Conservation (phyloP, 2,113 vertebrate genomes). For the Passer domesticus region DNA sequence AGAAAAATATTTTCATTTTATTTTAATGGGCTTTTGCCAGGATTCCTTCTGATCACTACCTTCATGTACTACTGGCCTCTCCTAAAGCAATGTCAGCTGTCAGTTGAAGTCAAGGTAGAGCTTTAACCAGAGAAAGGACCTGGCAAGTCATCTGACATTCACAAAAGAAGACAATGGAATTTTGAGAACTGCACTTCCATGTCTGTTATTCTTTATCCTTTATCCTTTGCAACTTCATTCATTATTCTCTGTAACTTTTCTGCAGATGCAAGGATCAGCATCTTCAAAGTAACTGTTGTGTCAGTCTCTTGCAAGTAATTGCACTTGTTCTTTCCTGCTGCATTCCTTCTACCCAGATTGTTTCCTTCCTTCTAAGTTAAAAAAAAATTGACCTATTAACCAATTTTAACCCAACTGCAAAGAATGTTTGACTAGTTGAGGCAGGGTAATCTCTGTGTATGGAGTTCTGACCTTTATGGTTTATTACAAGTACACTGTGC, state of each 20-base stretch:
- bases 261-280: neutral
- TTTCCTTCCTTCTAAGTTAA: neutral
- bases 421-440: neutral
- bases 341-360: neutral
- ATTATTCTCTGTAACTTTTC: neutral
- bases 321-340: neutral
- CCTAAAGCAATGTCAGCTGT: neutral
- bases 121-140: neutral
- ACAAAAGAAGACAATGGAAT: neutral
- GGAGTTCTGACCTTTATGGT: neutral
- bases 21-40: neutral
- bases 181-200: neutral
- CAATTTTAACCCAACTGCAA: neutral
- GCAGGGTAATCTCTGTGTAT: neutral
- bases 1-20: neutral
- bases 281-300: neutral
- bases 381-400: neutral
- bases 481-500: neutral
- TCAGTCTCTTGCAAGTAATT: neutral
- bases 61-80: neutral
- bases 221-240: neutral
- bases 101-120: neutral
- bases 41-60: neutral
- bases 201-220: neutral
- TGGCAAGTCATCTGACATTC: neutral